Evolutionary conservation across 2,888 invertebrate species (phyloP).

Genomic region (Patella depressa): DNA sequence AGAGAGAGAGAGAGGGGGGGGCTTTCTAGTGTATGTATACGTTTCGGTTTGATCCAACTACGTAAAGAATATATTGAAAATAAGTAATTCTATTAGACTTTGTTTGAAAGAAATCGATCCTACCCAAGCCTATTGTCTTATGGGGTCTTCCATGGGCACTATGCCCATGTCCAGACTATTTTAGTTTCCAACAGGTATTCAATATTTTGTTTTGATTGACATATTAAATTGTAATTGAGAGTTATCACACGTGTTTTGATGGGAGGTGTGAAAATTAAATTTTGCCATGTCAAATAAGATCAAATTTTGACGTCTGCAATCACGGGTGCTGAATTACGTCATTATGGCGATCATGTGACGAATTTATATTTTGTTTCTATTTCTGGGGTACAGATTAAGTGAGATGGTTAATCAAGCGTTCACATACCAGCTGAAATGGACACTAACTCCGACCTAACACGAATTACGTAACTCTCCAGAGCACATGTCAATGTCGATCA

Average conservation of each 20-base stretch:
- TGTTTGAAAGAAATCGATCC: too few relatives aligned
- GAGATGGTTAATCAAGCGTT: neutral
- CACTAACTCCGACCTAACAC: neutral
- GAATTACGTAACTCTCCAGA: neutral
- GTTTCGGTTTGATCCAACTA: too few relatives aligned
- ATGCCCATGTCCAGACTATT: too few relatives aligned
- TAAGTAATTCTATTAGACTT: too few relatives aligned
- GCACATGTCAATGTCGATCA: slow-evolving; percentile 10
- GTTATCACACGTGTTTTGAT: neutral
- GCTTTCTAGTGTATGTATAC: too few relatives aligned
- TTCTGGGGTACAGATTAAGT: neutral
- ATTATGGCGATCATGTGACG: neutral
- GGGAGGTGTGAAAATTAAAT: neutral
- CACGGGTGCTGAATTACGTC: neutral
- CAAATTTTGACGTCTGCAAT: slow-evolving; percentile 9
- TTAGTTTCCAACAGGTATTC: too few relatives aligned
- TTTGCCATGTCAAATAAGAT: neutral
- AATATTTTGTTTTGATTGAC: neutral
- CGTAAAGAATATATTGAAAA: too few relatives aligned
- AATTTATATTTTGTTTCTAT: slow-evolving; percentile 2
- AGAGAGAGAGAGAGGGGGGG: too few relatives aligned
- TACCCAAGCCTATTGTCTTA: too few relatives aligned
- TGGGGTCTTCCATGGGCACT: too few relatives aligned
- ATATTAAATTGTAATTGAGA: neutral
- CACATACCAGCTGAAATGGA: neutral